Percentiles rank a stretch among this genome's conserved stretches.
phyloP scores from a whole-genome alignment of 1,140 invertebrate genomes.

The Drosophila ananassae region DNA sequence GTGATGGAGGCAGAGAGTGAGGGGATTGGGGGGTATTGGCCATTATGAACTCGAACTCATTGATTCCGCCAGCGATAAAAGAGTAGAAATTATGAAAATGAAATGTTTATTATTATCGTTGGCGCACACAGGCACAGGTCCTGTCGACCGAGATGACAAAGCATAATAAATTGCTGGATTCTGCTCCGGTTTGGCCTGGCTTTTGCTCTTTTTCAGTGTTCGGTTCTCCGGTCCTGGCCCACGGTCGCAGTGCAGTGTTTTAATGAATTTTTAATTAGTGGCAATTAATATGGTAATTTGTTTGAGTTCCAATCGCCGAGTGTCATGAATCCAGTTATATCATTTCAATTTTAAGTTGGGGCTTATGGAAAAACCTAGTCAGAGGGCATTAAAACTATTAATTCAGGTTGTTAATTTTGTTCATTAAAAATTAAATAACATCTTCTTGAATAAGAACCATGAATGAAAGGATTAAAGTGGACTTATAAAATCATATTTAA shows the following conservation, averaged over 20 bases:
- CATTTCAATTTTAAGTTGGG: slow-evolving; percentile 13
- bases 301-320: slow-evolving; percentile 63
- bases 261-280: slow-evolving; percentile 83
- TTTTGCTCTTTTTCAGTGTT: slow-evolving; percentile 24
- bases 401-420: background rate
- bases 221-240: slow-evolving; percentile 24
- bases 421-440: background rate
- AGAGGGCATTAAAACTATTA: background rate
- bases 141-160: slow-evolving; percentile 71
- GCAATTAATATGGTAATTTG: slow-evolving; percentile 82
- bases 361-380: background rate
- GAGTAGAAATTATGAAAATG: slow-evolving; percentile 66
- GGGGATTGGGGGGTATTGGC: slow-evolving; percentile 3
- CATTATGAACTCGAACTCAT: slow-evolving; percentile 66
- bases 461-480: background rate
- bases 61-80: slow-evolving; percentile 64
- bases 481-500: too few species aligned
- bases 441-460: too few species aligned
- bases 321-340: slow-evolving; percentile 7
- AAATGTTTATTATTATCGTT: slow-evolving; percentile 80
- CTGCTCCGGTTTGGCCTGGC: slow-evolving; percentile 32
- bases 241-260: slow-evolving; percentile 48
- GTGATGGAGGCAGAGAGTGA: background rate
- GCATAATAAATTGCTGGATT: slow-evolving; percentile 73
- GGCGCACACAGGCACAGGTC: slow-evolving; percentile 48